Conservation (phyloP, 2,113 vertebrate species). For the Orycteropus afer region DNA sequence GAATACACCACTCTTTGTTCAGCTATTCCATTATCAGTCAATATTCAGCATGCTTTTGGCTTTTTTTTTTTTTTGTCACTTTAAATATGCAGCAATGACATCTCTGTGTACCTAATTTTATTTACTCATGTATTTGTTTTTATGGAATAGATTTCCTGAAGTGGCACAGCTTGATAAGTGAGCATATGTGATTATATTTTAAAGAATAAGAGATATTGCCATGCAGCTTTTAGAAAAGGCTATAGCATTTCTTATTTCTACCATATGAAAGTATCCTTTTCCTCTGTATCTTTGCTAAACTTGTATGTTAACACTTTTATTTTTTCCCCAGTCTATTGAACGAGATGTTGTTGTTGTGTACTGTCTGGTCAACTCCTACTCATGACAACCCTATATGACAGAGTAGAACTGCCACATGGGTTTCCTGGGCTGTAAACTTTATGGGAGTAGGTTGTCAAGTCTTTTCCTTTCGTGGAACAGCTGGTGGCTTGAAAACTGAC, state of each 20-base stretch:
- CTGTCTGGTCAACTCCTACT: not conserved
- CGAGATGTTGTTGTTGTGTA: not conserved
- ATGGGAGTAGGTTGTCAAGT: not conserved
- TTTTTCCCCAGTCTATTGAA: not conserved
- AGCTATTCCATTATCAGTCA: not conserved
- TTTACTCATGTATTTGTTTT: slow-evolving; percentile 11
- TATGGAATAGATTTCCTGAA: not conserved
- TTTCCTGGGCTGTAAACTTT: not conserved
- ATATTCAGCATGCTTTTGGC: not conserved
- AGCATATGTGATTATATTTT: not conserved
- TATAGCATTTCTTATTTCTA: slow-evolving; percentile 9
- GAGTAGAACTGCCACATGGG: not conserved
- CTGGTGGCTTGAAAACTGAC: not conserved
- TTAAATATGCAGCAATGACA: not conserved
- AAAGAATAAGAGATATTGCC: not conserved
- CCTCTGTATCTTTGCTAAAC: not conserved
- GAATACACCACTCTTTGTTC: not conserved
- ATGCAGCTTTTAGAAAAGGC: not conserved
- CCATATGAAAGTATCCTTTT: not conserved
- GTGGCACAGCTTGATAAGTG: not conserved
- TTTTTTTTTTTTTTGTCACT: not conserved
- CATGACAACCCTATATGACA: not conserved
- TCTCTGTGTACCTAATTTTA: not conserved
- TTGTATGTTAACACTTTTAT: not conserved
- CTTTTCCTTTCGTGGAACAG: not conserved